Conservation (phyloP, 1,140 invertebrate genomes). For the Listronotus oregonensis region DNA sequence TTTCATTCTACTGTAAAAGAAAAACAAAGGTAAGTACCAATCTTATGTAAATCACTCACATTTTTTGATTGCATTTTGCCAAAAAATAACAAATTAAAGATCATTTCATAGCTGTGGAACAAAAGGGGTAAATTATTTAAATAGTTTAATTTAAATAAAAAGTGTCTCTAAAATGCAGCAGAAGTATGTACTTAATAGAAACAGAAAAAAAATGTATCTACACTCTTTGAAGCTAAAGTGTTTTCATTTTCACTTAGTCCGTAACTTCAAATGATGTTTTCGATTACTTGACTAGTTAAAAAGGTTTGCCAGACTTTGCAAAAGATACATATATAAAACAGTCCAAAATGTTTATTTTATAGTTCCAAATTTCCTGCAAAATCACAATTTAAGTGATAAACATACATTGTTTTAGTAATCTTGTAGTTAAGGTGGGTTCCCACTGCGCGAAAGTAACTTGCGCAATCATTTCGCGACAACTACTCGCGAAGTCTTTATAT, state of each 20-base stretch:
- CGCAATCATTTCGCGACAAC: too few species aligned
- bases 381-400: too few species aligned
- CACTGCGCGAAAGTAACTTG: too few species aligned
- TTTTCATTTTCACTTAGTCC: background rate
- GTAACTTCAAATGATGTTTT: background rate
- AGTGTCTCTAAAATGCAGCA: slow-evolving; percentile 4
- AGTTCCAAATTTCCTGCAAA: too few species aligned
- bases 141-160: background rate
- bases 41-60: slow-evolving; percentile 8
- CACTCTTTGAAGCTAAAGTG: background rate
- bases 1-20: slow-evolving; percentile 10
- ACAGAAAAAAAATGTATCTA: background rate
- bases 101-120: slow-evolving; percentile 40
- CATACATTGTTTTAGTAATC: too few species aligned
- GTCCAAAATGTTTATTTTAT: too few species aligned
- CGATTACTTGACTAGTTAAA: background rate
- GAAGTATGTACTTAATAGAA: background rate
- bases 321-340: background rate
- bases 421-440: too few species aligned
- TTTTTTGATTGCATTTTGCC: slow-evolving; percentile 38
- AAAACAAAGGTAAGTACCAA: slow-evolving; percentile 3
- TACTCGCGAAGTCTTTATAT: too few species aligned
- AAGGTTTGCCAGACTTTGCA: background rate
- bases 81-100: slow-evolving; percentile 23
- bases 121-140: slow-evolving; percentile 17